phyloP scores from a whole-genome alignment of 2,888 invertebrate species.

The Ochropleura plecta region DNA sequence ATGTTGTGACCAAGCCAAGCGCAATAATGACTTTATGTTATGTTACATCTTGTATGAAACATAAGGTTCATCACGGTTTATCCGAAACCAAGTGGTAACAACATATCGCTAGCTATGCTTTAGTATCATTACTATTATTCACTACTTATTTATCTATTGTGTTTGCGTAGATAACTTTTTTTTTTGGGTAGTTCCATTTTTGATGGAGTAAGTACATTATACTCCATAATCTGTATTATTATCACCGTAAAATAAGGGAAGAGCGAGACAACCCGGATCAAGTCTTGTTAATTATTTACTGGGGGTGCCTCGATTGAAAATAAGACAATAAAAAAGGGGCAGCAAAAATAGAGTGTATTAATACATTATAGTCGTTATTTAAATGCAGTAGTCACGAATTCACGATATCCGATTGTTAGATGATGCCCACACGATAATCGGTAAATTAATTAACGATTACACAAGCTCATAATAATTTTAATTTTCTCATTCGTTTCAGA shows the following conservation, averaged over 20 bases:
- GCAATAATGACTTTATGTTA: constrained; percentile 34
- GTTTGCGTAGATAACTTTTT: too few relatives aligned
- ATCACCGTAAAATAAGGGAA: too few relatives aligned
- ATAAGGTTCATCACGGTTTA: constrained; percentile 12
- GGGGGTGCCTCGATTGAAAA: too few relatives aligned
- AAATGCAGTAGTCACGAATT: constrained; percentile 56
- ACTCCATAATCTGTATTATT: too few relatives aligned
- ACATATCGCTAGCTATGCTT: too few relatives aligned
- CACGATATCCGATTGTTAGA: constrained; percentile 53
- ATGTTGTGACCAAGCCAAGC: constrained; percentile 49
- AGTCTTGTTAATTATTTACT: too few relatives aligned
- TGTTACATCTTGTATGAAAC: constrained; percentile 35
- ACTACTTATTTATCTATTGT: too few relatives aligned
- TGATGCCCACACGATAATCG: constrained; percentile 43
- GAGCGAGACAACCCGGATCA: too few relatives aligned
- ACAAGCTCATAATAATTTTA: constrained; percentile 44
- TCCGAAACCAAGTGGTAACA: neutral
- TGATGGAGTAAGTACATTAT: too few relatives aligned
- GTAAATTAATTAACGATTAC: constrained; percentile 59
- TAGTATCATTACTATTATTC: too few relatives aligned
- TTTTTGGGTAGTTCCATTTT: too few relatives aligned
- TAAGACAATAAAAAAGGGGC: constrained; percentile 4
- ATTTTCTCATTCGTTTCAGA: constrained; percentile 69
- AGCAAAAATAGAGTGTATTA: constrained; percentile 30
- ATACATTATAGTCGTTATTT: constrained; percentile 30